Percentiles rank a stretch among this genome's conserved stretches.
These are phyloP conservation scores for Galerucella calmariensis DNA, from an alignment of 2,888 invertebrate genomes.

Conservation along the genomic window DNA sequence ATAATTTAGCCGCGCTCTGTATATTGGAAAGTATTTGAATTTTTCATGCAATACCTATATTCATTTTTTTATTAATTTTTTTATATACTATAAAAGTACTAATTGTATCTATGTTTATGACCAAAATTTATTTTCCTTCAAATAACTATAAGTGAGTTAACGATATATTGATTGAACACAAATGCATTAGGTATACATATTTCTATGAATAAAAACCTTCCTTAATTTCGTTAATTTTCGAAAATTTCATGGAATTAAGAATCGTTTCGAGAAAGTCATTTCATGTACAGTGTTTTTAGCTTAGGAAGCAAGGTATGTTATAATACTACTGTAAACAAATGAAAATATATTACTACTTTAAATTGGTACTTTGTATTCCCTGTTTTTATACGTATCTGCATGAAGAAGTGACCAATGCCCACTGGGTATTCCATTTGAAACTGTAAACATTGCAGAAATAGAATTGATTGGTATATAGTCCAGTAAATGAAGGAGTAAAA, in stretches of 20 bases:
- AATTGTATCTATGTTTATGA: not conserved
- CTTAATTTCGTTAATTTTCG: slow-evolving; percentile 31
- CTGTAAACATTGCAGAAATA: too few species aligned
- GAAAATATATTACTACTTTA: slow-evolving; percentile 60
- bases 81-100: not conserved
- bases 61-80: not conserved
- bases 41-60: too few species aligned
- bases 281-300: slow-evolving; percentile 63
- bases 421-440: too few species aligned
- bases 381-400: not conserved
- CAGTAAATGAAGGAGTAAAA: too few species aligned
- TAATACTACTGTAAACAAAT: slow-evolving; percentile 62
- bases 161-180: slow-evolving; percentile 58
- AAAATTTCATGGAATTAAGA: slow-evolving; percentile 35
- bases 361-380: slow-evolving; percentile 6
- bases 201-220: slow-evolving; percentile 28
- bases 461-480: too few species aligned
- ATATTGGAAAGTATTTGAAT: too few species aligned
- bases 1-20: too few species aligned
- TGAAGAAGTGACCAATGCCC: too few species aligned
- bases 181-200: slow-evolving; percentile 56
- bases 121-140: not conserved
- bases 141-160: slow-evolving; percentile 14
- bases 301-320: slow-evolving; percentile 61
- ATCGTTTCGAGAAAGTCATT: slow-evolving; percentile 48